A percentile compares a stretch with the other conserved stretches of the same genome.
Conservation (phyloP, 1,140 invertebrate genomes). For the Drepana arcuata region DNA sequence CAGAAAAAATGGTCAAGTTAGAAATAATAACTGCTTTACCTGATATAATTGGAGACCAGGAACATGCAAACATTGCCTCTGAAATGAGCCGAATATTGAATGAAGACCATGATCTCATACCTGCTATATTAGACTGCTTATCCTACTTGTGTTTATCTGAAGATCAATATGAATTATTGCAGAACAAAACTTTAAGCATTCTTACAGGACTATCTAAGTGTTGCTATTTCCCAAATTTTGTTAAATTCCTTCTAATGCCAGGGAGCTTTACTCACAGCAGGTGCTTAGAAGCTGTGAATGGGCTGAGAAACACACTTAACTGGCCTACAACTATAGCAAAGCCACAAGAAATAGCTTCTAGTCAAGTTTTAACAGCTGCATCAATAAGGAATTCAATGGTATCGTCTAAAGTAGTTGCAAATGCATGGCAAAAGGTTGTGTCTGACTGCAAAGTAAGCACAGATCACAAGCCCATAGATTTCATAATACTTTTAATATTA, state of each 20-base stretch:
- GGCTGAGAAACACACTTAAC: conserved; percentile 45
- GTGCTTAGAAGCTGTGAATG: conserved; percentile 42
- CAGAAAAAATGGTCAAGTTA: conserved; percentile 45
- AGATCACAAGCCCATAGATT: conserved; percentile 62
- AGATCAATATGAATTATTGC: conserved; percentile 48
- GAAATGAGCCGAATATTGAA: conserved; percentile 57
- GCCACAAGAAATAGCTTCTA: conserved; percentile 47
- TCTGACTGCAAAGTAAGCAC: conserved; percentile 36
- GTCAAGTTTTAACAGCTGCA: conserved; percentile 56
- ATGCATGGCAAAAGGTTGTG: conserved; percentile 57
- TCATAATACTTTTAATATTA: conserved; percentile 54
- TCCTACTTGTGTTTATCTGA: conserved; percentile 56
- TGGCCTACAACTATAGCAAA: conserved; percentile 40
- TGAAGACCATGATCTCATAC: conserved; percentile 53
- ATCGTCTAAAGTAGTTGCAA: conserved; percentile 51
- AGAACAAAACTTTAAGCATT: conserved; percentile 54
- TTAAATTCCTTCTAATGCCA: conserved; percentile 57
- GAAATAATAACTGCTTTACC: conserved; percentile 68
- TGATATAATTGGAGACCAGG: conserved; percentile 57
- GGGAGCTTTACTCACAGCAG: conserved; percentile 28
- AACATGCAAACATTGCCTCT: conserved; percentile 51
- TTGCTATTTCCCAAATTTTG: conserved; percentile 55
- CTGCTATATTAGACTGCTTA: conserved; percentile 60
- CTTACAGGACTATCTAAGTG: conserved; percentile 42
- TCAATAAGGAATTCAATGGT: conserved; percentile 58